A percentile compares a stretch with the other conserved stretches of the same genome.
These are phyloP conservation scores for Polylopha cassiicola DNA, from an alignment of 2,888 invertebrate species.

Conservation along the genomic window DNA sequence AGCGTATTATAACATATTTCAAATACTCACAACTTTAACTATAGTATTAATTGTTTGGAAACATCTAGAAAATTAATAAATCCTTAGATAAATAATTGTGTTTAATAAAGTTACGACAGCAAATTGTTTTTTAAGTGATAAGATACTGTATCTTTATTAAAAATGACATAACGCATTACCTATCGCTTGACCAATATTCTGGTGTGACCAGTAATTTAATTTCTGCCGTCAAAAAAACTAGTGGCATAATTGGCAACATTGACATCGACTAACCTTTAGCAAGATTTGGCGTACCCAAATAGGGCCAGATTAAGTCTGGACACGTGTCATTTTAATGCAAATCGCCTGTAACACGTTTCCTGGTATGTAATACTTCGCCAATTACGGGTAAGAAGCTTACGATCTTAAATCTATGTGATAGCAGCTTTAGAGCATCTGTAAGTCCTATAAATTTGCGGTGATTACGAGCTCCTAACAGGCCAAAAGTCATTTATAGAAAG, in stretches of 20 bases:
- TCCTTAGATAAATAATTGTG: background rate
- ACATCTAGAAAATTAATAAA: slow-evolving; percentile 2
- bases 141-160: slow-evolving; percentile 4
- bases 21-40: too few species aligned
- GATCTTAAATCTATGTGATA: background rate
- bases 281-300: slow-evolving; percentile 10
- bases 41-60: too few species aligned
- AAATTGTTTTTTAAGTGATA: slow-evolving; percentile 15
- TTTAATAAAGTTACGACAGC: background rate
- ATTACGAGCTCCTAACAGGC: too few species aligned
- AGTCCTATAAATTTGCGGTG: too few species aligned
- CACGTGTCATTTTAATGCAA: slow-evolving; percentile 52
- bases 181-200: too few species aligned
- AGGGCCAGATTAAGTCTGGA: slow-evolving; percentile 17
- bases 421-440: slow-evolving; percentile 7
- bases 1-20: too few species aligned
- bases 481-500: too few species aligned
- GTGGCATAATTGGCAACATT: too few species aligned
- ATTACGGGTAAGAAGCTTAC: slow-evolving; percentile 21
- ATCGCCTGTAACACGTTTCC: slow-evolving; percentile 41
- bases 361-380: slow-evolving; percentile 30
- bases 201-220: too few species aligned
- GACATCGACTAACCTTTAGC: slow-evolving; percentile 14
- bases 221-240: too few species aligned
- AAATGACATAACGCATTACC: slow-evolving; percentile 13